Evolutionary conservation across 2,113 vertebrate species (phyloP).

Genomic region (Dasyprocta punctata): DNA sequence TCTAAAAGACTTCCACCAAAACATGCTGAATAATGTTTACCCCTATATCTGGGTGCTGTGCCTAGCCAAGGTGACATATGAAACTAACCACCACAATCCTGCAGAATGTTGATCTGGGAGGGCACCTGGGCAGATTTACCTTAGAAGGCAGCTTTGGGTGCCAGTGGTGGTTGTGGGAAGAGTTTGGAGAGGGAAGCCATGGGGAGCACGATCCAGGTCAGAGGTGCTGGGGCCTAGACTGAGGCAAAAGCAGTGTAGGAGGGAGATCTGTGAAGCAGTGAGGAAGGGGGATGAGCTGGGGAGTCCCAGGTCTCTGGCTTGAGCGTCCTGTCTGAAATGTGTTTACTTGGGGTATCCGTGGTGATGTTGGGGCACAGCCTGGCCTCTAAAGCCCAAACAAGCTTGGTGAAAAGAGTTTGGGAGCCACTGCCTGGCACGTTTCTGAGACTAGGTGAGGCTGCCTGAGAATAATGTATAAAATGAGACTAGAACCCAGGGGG

Average conservation of each 20-base stretch:
- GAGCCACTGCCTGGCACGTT: neutral
- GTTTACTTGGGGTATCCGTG: neutral
- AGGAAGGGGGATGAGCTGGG: neutral
- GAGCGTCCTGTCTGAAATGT: too few relatives aligned
- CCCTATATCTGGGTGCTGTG: neutral
- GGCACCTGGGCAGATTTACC: neutral
- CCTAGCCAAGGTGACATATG: neutral
- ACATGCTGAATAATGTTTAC: neutral
- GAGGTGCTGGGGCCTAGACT: neutral
- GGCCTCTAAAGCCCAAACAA: neutral
- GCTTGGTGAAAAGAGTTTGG: neutral
- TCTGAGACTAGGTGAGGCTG: neutral
- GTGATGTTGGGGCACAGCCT: neutral
- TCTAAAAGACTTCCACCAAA: neutral
- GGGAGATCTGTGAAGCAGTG: neutral
- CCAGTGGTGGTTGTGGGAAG: fast-evolving
- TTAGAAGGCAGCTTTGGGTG: neutral
- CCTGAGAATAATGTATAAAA: neutral
- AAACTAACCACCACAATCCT: neutral
- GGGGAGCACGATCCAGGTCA: neutral
- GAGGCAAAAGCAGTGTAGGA: neutral
- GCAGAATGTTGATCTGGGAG: neutral
- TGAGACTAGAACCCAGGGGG: neutral
- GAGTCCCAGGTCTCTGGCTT: too few relatives aligned
- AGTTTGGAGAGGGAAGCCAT: neutral